phyloP scores from a whole-genome alignment of 2,888 invertebrate species.

The Erpobdella octoculata region DNA sequence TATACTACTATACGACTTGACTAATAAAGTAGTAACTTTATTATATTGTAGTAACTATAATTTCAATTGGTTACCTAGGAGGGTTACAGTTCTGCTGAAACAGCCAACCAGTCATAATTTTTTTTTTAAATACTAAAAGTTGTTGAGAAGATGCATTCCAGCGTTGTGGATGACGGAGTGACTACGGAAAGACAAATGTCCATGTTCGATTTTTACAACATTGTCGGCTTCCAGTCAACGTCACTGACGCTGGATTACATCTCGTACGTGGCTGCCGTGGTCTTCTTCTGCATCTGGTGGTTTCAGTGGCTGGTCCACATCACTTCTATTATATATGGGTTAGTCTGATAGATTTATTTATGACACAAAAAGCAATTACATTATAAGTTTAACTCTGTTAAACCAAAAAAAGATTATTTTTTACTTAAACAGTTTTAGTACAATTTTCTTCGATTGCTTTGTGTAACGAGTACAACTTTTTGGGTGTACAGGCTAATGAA shows the following conservation, averaged over 20 bases:
- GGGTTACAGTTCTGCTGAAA: background rate
- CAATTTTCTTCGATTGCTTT: no score
- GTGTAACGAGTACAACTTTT: no score
- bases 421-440: no score
- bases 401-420: no score
- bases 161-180: background rate
- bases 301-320: slow-evolving; percentile 35
- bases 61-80: no score
- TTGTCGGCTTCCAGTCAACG: background rate
- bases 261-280: slow-evolving; percentile 29
- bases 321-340: slow-evolving; percentile 36
- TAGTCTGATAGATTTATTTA: slow-evolving; percentile 6
- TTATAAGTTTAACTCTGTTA: no score
- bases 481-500: no score
- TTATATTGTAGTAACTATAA: no score
- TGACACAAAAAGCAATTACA: no score
- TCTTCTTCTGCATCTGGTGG: slow-evolving; percentile 33
- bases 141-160: background rate
- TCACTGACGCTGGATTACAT: slow-evolving; percentile 19
- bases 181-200: slow-evolving; percentile 2
- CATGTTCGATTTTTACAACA: slow-evolving; percentile 18
- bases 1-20: no score
- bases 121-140: no score
- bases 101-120: background rate
- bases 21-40: no score